These are phyloP conservation scores for Acinonyx jubatus DNA, from an alignment of 2,113 vertebrate species.

Conservation along the genomic window DNA sequence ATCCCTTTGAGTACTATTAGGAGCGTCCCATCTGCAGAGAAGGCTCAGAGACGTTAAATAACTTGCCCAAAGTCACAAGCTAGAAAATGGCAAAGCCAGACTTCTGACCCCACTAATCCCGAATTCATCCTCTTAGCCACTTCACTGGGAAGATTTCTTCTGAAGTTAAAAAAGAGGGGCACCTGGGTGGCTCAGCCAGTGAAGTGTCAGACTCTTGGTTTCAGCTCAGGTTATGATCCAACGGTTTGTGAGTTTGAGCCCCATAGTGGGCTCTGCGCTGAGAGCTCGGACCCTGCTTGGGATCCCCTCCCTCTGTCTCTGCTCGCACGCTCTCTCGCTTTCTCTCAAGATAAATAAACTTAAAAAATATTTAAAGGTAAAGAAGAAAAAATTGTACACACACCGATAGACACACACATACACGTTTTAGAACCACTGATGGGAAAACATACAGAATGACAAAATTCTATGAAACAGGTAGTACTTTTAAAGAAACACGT, in stretches of 20 bases:
- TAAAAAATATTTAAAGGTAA: not conserved
- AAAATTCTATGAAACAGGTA: not conserved
- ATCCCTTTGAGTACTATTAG: not conserved
- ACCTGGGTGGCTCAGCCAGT: too few relatives aligned
- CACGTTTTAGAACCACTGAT: not conserved
- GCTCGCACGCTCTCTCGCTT: too few relatives aligned
- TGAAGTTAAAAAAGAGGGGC: too few relatives aligned
- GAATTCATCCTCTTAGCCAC: not conserved
- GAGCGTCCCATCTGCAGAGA: not conserved
- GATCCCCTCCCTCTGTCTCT: too few relatives aligned
- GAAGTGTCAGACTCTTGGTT: too few relatives aligned
- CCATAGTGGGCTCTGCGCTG: too few relatives aligned
- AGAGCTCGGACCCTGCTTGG: too few relatives aligned
- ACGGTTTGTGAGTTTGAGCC: too few relatives aligned
- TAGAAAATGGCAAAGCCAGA: not conserved
- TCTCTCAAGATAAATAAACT: too few relatives aligned
- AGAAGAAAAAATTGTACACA: not conserved
- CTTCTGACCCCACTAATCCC: not conserved
- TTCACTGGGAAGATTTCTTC: not conserved
- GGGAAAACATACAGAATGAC: not conserved
- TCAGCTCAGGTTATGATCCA: too few relatives aligned
- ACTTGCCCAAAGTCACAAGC: not conserved
- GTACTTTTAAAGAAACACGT: not conserved
- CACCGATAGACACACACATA: not conserved
- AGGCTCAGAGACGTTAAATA: not conserved